Percentiles rank a stretch among this genome's conserved stretches.
Conservation (phyloP, 2,113 vertebrate species). For the Hoplias malabaricus region DNA sequence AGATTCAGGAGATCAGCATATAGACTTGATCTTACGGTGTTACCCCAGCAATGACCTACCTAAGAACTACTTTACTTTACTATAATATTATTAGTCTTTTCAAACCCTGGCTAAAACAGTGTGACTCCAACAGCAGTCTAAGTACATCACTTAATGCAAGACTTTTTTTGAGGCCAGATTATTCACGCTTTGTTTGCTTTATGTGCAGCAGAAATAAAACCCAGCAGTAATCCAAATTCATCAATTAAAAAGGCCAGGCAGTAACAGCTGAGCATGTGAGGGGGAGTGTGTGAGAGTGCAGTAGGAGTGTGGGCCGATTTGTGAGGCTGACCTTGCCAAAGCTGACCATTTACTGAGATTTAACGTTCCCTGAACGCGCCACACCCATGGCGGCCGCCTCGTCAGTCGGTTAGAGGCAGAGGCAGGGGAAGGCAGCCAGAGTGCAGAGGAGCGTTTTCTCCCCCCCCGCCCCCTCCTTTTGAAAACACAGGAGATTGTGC, state of each 20-base stretch:
- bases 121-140: not conserved
- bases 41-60: not conserved
- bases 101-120: not conserved
- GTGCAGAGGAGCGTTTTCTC: conserved; percentile 48
- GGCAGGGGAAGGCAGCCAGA: conserved; percentile 31
- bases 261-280: not conserved
- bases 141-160: not conserved
- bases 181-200: not conserved
- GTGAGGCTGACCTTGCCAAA: conserved; percentile 20
- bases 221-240: not conserved
- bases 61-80: not conserved
- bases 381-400: conserved; percentile 30
- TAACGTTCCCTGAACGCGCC: not conserved
- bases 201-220: not conserved
- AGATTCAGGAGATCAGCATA: conserved; percentile 9
- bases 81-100: not conserved
- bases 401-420: too few relatives aligned
- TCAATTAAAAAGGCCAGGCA: conserved; percentile 4
- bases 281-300: conserved; percentile 24
- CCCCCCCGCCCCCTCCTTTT: conserved; percentile 40
- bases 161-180: not conserved
- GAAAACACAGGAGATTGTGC: conserved; percentile 61
- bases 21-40: not conserved
- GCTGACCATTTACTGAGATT: conserved; percentile 35
- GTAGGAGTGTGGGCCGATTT: conserved; percentile 28